Percentiles rank a stretch among this genome's conserved stretches.
phyloP scores from a whole-genome alignment of 2,113 vertebrate species.

The Dipodomys ordii region DNA sequence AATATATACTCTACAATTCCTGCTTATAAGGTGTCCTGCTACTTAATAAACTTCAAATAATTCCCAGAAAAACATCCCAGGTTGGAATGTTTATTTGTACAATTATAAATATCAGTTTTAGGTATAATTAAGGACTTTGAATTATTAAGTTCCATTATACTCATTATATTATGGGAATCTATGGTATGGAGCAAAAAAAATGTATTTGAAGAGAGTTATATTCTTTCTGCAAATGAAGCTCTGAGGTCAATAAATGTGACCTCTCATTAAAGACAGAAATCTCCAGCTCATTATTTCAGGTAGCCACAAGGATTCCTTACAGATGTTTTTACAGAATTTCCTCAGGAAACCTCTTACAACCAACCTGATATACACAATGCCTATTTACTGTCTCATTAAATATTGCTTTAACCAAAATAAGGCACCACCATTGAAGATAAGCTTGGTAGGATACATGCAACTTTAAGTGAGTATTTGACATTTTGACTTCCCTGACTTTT shows the following conservation, averaged over 20 bases:
- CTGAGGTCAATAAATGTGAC: neutral
- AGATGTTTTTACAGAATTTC: neutral
- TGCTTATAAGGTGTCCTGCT: neutral
- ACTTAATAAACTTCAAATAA: slow-evolving; percentile 28
- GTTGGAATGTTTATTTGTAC: neutral
- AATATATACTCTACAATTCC: neutral
- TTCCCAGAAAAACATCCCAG: neutral
- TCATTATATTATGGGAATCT: neutral
- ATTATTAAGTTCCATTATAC: neutral
- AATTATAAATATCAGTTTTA: neutral
- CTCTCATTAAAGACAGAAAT: neutral
- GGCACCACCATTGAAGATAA: neutral
- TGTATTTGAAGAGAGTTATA: neutral
- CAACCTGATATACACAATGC: neutral
- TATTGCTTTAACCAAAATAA: neutral
- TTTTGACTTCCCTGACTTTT: neutral
- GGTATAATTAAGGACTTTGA: slow-evolving; percentile 22
- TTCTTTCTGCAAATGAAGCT: neutral
- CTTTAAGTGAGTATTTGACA: neutral
- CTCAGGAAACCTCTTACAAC: neutral
- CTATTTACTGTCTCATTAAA: neutral
- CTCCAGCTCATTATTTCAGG: neutral
- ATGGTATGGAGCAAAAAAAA: slow-evolving; percentile 16
- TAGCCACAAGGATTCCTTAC: neutral
- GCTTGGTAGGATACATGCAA: neutral